Base-by-base conservation (phyloP, 1,140 invertebrate species). In the Goniozus legneri region DNA sequence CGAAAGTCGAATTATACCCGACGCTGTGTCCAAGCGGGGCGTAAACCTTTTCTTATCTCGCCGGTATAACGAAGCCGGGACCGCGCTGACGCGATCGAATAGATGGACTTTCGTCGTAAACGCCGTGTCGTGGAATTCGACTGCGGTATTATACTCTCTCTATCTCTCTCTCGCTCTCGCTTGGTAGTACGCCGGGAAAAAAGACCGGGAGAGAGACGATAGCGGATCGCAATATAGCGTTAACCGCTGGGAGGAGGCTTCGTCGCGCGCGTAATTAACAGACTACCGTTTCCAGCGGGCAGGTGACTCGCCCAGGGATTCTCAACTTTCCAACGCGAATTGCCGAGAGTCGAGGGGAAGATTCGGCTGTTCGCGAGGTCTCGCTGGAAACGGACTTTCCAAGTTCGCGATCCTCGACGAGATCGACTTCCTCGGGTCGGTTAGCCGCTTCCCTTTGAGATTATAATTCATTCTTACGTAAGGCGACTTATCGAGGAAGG, bases 361-460 rank as follows among this genome's bases (percentile, higher is more conserved):
- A 27, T 27, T n/a, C n/a, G n/a, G n/a, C n/a, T n/a, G n/a, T n/a
- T n/a, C n/a, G n/a, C n/a, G n/a, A n/a, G n/a, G n/a, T n/a, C n/a
- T n/a, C n/a, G n/a, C n/a, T n/a, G n/a, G n/a, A n/a, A n/a, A n/a
- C n/a, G n/a, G n/a, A n/a, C n/a, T n/a, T n/a, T n/a, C n/a, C n/a
- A n/a, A n/a, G n/a, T n/a, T n/a, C n/a, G n/a, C n/a, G n/a, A n/a
- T n/a, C n/a, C n/a, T n/a, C n/a, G n/a, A n/a, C n/a, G n/a, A n/a
- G 24, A 4, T 10, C 44, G 43, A 58, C 51, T 64, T 67, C 64
- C 64, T 62, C 54, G n/a, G 43, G 45, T 44, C 60, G 64, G 62
- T 65, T 62, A 65, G 62, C 62, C 65, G 61, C 62, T 61, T 63
- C 58, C 58, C 54, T 41, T 52, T 18, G 4, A 48, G 55, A 60